Base-by-base conservation (phyloP, 1,140 invertebrate genomes). In the Goniozus legneri region DNA sequence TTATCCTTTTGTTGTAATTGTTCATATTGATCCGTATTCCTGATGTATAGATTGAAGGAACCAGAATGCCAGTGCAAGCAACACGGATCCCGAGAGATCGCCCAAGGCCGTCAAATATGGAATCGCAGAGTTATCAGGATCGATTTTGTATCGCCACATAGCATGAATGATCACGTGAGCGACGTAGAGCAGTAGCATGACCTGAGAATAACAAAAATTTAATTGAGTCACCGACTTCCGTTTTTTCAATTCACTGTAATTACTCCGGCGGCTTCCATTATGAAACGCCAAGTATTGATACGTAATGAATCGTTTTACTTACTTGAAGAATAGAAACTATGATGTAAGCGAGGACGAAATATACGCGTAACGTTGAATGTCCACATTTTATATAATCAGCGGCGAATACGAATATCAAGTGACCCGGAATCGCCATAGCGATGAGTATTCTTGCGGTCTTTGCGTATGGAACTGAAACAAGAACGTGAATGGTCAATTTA, bases 81-180 rank as follows among this genome's bases (percentile, higher is more conserved):
- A 82, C 19, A 85, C 81, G 2, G 93, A 94, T 13, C 95, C 95
- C 1, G 95, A 76, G 2, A 98, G 80, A 75, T 98, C 95, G 13
- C 95, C 95, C 1, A 97, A 64, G 2, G 95, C 91, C 2, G 95
- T 98, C 35, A 97, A 79, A 74, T 95, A 96, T 2, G 95, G 95
- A 51, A 98, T 97, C 13, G 94, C 90, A n/a, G 91, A 91, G 71
- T 95, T 98, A 69, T 98, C 95, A 2, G 95, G 95, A 77, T 98
- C 94, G 54, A 94, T 89, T 64, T 88, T 88, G 56, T 77, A 78
- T 52, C 82, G 82, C 95, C 95, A 98, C 85, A 97, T 93, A 42
- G 84, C 84, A 65, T 92, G 87, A 18, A 95, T 87, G 60, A 97
- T 86, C 50, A 94, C 82, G 61, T 92, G 89, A 1, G 91, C 88